Percentiles rank a stretch among this genome's conserved stretches.
phyloP scores from a whole-genome alignment of 2,113 vertebrate species.

The Orycteropus afer region DNA sequence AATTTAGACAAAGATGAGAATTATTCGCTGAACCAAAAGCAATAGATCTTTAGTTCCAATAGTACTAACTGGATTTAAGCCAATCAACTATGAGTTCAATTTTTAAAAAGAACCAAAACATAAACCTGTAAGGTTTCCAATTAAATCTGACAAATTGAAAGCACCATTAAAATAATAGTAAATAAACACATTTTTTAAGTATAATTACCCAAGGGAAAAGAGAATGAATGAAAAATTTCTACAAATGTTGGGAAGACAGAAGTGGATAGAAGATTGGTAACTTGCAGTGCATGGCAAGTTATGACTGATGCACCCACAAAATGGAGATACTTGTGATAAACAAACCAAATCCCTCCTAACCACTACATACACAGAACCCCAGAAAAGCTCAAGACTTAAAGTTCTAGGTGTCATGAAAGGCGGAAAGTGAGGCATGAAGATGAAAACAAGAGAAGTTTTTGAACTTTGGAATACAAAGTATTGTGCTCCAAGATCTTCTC shows the following conservation, averaged over 20 bases:
- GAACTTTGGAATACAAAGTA: background rate
- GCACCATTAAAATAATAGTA: background rate
- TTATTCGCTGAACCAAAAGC: slow-evolving; percentile 3
- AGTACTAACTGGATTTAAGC: background rate
- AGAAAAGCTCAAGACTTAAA: slow-evolving; percentile 25
- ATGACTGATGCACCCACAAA: background rate
- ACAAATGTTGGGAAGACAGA: background rate
- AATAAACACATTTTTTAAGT: background rate
- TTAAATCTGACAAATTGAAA: slow-evolving; percentile 9
- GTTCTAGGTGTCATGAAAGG: background rate
- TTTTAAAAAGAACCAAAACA: slow-evolving; percentile 38
- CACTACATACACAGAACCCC: background rate
- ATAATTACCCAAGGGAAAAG: background rate
- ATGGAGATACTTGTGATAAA: background rate
- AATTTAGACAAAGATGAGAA: background rate
- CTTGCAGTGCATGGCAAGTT: background rate
- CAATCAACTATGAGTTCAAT: background rate
- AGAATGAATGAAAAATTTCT: background rate
- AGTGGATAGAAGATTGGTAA: background rate
- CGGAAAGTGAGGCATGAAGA: background rate
- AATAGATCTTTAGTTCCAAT: background rate
- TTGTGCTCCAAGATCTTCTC: background rate
- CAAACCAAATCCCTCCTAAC: background rate
- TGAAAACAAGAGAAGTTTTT: background rate
- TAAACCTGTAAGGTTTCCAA: background rate